phyloP scores from a whole-genome alignment of 2,113 vertebrate species.

The Poeciliopsis retropinna region DNA sequence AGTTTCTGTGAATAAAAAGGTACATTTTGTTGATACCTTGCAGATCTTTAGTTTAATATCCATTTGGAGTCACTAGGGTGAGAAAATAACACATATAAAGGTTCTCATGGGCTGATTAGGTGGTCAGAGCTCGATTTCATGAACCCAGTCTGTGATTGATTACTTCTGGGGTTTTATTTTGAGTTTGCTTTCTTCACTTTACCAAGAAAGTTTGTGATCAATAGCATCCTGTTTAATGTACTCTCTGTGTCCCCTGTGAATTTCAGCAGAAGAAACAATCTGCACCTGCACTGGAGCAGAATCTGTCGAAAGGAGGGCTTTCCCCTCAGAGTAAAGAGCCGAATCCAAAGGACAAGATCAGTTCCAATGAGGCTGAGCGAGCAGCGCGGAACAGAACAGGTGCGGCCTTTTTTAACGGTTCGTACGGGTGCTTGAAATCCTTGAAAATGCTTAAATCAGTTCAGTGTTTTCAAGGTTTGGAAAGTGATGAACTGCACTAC shows the following conservation, averaged over 20 bases:
- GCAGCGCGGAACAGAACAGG: constrained; percentile 61
- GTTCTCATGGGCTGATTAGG: background rate
- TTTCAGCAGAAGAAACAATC: constrained; percentile 74
- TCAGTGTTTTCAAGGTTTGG: no score
- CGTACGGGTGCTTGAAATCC: no score
- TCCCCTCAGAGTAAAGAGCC: constrained; percentile 48
- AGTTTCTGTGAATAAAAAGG: constrained; percentile 72
- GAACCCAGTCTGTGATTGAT: constrained; percentile 15
- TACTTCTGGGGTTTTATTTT: constrained; percentile 11
- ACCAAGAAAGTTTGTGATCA: constrained; percentile 50
- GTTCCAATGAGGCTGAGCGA: constrained; percentile 48
- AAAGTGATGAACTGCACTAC: no score
- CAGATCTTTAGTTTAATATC: background rate
- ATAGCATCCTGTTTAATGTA: constrained; percentile 34
- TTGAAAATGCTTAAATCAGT: no score
- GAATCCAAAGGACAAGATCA: constrained; percentile 57
- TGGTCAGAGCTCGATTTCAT: background rate
- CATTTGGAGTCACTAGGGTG: background rate
- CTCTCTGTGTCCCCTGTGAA: constrained; percentile 45
- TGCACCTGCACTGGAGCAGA: constrained; percentile 62
- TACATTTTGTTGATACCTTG: constrained; percentile 30
- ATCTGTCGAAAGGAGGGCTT: constrained; percentile 44
- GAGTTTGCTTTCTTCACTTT: constrained; percentile 24
- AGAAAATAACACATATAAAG: background rate
- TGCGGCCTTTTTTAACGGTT: constrained; percentile 15